Evolutionary conservation across 2,113 vertebrate species (phyloP).

Genomic region (Embiotoca jacksoni): DNA sequence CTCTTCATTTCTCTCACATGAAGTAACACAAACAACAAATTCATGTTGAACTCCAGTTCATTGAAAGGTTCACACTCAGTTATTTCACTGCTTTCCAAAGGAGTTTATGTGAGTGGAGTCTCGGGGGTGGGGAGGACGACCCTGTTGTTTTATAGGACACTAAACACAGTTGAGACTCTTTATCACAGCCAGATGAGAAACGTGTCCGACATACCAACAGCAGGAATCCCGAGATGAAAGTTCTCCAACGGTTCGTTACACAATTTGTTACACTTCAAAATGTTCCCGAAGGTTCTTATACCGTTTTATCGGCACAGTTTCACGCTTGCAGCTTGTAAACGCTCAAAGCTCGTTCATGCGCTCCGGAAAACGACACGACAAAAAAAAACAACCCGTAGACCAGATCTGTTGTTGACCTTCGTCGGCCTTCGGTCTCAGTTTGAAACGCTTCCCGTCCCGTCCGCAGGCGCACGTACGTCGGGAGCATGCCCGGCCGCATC

Average conservation of each 20-base stretch:
- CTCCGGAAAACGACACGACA: no score
- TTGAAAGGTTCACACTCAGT: no score
- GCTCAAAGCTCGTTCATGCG: no score
- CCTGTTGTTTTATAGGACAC: conserved; percentile 7
- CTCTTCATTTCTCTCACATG: no score
- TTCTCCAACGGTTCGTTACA: neutral
- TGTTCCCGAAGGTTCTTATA: neutral
- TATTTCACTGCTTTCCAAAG: no score
- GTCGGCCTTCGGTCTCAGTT: neutral
- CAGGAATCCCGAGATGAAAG: conserved; percentile 14
- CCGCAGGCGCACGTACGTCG: conserved; percentile 93
- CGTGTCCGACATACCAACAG: conserved; percentile 33
- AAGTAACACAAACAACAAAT: no score
- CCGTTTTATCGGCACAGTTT: neutral
- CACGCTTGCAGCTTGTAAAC: no score
- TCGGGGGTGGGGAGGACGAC: neutral
- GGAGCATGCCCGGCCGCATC: conserved; percentile 98
- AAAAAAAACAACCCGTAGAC: no score
- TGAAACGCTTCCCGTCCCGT: neutral
- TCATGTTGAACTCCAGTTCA: no score
- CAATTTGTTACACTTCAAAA: conserved; percentile 1
- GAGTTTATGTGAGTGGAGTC: no score
- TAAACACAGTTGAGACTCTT: neutral
- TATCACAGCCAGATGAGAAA: conserved; percentile 24
- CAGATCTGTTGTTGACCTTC: no score